A percentile compares a stretch with the other conserved stretches of the same genome.
Conservation (phyloP, 2,888 invertebrate species). For the Calameuta filiformis region DNA sequence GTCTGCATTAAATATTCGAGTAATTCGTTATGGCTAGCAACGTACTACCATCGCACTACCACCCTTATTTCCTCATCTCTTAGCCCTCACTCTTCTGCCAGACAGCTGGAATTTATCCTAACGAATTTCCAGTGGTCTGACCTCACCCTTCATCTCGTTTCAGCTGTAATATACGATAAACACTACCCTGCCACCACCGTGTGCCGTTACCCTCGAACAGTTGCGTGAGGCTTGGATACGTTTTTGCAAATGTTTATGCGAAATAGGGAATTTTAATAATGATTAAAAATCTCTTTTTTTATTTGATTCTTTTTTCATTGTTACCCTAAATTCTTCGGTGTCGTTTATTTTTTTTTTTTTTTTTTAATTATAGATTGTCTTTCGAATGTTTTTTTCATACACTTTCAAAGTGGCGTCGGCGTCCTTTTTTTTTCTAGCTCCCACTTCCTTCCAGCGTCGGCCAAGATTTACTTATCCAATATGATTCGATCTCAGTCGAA, state of each 20-base stretch:
- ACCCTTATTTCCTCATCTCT: constrained; percentile 15
- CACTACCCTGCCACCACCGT: constrained; percentile 37
- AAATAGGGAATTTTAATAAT: no score
- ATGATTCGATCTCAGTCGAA: constrained; percentile 14
- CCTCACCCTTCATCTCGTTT: constrained; percentile 28
- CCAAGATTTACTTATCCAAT: constrained; percentile 27
- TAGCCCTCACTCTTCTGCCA: constrained; percentile 34
- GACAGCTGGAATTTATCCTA: constrained; percentile 60
- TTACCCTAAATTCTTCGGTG: no score
- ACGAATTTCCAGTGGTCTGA: constrained; percentile 43
- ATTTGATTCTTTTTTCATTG: no score
- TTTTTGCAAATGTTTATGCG: constrained; percentile 32
- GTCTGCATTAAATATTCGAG: constrained; percentile 60
- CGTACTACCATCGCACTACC: constrained; percentile 4
- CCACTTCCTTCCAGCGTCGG: constrained; percentile 8
- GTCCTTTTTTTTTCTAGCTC: background rate
- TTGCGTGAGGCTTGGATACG: background rate
- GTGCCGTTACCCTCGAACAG: background rate
- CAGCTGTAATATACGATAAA: constrained; percentile 51
- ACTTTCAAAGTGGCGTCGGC: background rate
- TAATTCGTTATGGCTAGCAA: constrained; percentile 52
- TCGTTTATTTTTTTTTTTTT: no score
- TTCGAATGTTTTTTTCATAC: background rate
- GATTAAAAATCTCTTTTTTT: no score
- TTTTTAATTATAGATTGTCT: background rate